Evolutionary conservation across 1,140 invertebrate genomes (phyloP), one percentile per base, ranked within the genome.

Genomic region (Drosophila simulans): DNA sequence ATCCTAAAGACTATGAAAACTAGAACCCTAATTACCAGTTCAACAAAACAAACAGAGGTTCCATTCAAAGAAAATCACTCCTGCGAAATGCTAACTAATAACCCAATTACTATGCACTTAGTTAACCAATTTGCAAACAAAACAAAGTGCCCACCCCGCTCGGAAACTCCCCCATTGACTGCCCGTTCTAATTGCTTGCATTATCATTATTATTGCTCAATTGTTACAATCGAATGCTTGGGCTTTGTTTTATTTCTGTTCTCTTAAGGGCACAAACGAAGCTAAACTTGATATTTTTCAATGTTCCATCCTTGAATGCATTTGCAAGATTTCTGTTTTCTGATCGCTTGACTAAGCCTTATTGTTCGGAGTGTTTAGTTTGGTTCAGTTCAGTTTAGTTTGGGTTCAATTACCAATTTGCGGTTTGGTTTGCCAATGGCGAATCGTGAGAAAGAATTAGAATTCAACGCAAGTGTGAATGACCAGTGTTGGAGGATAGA

Each of bases 251-350:
- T 39, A 13, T 5, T 51, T 68, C 68, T 37, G 22, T 56, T 76
- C 34, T 66, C 51, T 77, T 48, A 70, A 82, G 79, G 79, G 79
- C 69, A 31, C 69, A 31, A 27, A 11, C 48, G 3, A 13, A 22
- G 27, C 48, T 27, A 43, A 74, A 57, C 52, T 64, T 69, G 81
- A 57, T 77, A 80, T 80, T 69, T 58, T 83, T 88, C 83, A 86
- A 88, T 86, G 83, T 62, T 82, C 69, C 57, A 86, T 82, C 83
- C 83, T 86, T 86, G 82, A 62, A 63, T 52, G 74, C 57, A 81
- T 77, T 86, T 73, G 76, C 78, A 75, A 86, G 78, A 86, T 75
- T 86, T 86, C 78, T 86, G 69, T 74, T 70, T 86, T 86, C 69
- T 86, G 60, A 82, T 70, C 78, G 82, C 78, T 88, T 82, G 78